Evolutionary conservation across 2,113 vertebrate species (phyloP), one percentile per base, ranked within the genome.

Genomic region (Hippocampus comes): DNA sequence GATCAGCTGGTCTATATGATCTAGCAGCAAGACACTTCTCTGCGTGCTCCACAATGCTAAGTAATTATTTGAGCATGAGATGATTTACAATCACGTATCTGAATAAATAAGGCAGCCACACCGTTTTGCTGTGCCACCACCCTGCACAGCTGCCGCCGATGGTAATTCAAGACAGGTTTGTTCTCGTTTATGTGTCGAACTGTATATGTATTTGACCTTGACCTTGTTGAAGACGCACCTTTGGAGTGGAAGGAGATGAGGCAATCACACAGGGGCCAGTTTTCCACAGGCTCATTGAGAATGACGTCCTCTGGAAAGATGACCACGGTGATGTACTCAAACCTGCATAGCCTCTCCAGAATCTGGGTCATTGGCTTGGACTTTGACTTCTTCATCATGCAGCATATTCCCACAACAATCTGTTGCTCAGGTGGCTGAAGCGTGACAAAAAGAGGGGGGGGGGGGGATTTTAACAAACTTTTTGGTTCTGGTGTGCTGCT

Each of bases 331-430:
- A 99, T 95, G 86, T 95, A 99, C 82, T 99, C 96, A 48, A 99
- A 99, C 87, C 94, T 94, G 92, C 97, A 99, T 74, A 99, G 94
- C 74, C 97, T 93, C 87, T 98, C 96, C 87, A 99, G 91, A 85
- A 99, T 99, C 89, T 99, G 97, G 46, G 97, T 99, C 97, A 99
- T 99, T 51, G 97, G 97, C 89, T 99, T 99, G 21, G 97, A 99
- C 88, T 99, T 98, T 72, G 97, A 99, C 89, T 99, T 99, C 89
- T 99, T 99, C 91, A 96, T 98, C 97, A 99, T 99, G 84, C 96
- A 96, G 87, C 97, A 99, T 90, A 99, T 99, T 82, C 97, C 97
- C 78, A 99, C 95, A 82, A 96, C 90, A 8, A 99, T 98, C 91
- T 99, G 96, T 79, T 89, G 92, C 88, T 99, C 97, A 0, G 95